A percentile compares a stretch with the other conserved stretches of the same genome.
Conservation (phyloP, 2,797 vertebrate species). For the Sebastes minor region DNA sequence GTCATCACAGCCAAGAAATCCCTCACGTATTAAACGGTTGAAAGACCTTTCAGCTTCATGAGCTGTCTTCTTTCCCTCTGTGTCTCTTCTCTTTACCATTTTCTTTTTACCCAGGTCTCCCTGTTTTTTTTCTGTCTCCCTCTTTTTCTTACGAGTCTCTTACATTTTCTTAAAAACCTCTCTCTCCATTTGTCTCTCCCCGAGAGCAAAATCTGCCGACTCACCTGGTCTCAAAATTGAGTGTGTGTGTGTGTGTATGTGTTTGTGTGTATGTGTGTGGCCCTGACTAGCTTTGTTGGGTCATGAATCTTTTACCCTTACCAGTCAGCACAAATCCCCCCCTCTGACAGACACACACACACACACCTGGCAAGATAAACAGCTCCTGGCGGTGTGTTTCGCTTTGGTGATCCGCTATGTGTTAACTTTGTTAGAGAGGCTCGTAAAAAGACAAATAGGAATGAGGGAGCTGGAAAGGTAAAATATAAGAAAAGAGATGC, state of each 20-base stretch:
- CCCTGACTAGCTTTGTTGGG: slow-evolving; percentile 74
- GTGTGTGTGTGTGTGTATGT: slow-evolving; percentile 12
- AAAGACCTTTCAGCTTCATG: slow-evolving; percentile 63
- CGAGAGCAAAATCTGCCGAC: slow-evolving; percentile 65
- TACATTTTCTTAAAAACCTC: slow-evolving; percentile 38
- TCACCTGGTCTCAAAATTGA: slow-evolving; percentile 63
- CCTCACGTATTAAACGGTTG: slow-evolving; percentile 53
- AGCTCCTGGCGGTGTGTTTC: slow-evolving; percentile 46
- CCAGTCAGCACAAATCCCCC: slow-evolving; percentile 73
- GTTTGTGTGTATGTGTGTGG: slow-evolving; percentile 36
- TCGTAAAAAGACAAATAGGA: slow-evolving; percentile 49
- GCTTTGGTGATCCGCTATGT: slow-evolving; percentile 47
- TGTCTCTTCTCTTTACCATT: slow-evolving; percentile 29
- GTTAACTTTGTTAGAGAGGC: slow-evolving; percentile 55
- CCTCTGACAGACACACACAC: slow-evolving; percentile 11
- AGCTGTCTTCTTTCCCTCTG: slow-evolving; percentile 34
- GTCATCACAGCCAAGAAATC: slow-evolving; percentile 63
- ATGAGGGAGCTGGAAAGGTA: slow-evolving; percentile 11
- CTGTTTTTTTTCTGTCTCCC: not conserved
- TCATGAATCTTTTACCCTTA: slow-evolving; percentile 78
- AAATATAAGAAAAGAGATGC: slow-evolving; percentile 17
- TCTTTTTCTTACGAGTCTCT: not conserved
- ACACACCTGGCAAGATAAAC: slow-evolving; percentile 46
- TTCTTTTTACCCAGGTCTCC: slow-evolving; percentile 12
- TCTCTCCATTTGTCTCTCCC: slow-evolving; percentile 53